Conservation (phyloP, 2,797 vertebrate genomes). For the Gymnothorax reevesii region DNA sequence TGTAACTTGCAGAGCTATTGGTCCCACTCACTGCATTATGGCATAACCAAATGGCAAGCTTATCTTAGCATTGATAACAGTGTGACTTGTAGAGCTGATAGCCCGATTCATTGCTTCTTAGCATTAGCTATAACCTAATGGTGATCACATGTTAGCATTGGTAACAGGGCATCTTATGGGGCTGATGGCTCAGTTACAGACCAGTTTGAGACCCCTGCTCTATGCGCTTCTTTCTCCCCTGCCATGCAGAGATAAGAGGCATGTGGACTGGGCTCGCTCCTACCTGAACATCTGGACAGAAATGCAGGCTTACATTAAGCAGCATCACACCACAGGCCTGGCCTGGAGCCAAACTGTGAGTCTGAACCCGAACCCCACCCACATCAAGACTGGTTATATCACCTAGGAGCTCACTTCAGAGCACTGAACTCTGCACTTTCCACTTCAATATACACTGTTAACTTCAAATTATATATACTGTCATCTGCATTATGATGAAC, state of each 20-base stretch:
- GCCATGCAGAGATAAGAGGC: conserved; percentile 80
- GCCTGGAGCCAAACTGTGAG: conserved; percentile 91
- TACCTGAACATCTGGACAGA: conserved; percentile 94
- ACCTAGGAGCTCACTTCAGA: conserved; percentile 19
- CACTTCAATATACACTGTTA: conserved; percentile 50
- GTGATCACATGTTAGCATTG: no score
- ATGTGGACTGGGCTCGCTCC: conserved; percentile 94
- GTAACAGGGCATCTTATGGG: not conserved
- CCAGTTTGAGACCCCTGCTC: no score
- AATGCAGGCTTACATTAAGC: conserved; percentile 91
- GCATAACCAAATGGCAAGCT: no score
- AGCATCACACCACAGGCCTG: conserved; percentile 89
- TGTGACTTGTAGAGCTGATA: no score
- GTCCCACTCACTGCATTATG: no score
- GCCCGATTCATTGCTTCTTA: no score
- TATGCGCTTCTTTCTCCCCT: not conserved
- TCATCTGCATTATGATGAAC: conserved; percentile 47
- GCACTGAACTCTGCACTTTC: not conserved
- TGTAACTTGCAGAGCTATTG: no score
- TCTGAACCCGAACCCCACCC: conserved; percentile 42
- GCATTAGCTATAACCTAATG: no score
- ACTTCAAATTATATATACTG: not conserved
- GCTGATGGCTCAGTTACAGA: not conserved
- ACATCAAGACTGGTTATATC: conserved; percentile 47
- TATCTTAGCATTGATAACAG: no score